Evolutionary conservation across 2,113 vertebrate species (phyloP), one percentile per base, ranked within the genome.

Genomic region (Kryptolebias marmoratus): DNA sequence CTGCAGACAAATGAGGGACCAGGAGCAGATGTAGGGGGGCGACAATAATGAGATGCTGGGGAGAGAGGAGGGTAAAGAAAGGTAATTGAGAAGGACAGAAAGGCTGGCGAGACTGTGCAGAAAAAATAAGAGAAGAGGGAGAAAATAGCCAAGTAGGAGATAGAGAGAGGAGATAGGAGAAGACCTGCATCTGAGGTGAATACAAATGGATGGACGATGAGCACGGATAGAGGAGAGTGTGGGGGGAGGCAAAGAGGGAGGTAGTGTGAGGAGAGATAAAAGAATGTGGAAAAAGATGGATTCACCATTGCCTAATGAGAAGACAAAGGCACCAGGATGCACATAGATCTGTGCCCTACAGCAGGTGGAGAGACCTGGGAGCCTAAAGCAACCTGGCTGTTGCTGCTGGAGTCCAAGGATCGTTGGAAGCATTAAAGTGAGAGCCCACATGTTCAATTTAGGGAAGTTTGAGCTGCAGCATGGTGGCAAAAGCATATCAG

Each of bases 81-180:
- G 76, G 68, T 81, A 83, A 85, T 81, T 84, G 85, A 86, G 80
- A 83, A 67, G 85, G 87, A 84, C 84, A 82, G 71, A 82, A 74
- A 42, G 77, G 67, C 80, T 85, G 81, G 80, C 70, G 83, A 86
- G 75, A 87, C 68, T 73, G 61, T 75, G 85, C 28, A 68, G 64
- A 79, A 83, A 85, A 83, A 90, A 50, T n/a, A n/a, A 69, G 86
- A 77, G 68, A 77, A 53, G 77, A 44, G 74, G 69, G 61, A 80
- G 82, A 86, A 93, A 90, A 91, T 82, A 87, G 90, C 77, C 82
- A 84, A 84, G 84, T 84, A 88, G 75, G 85, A 90, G 87, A 84
- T 87, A 72, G 85, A 89, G 76, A 83, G 78, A 78, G 80, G 77
- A 61, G 84, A 85, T 86, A 83, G 85, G 69, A 89, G 83, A 87